Percentiles rank a stretch among this genome's conserved stretches.
phyloP scores from a whole-genome alignment of 2,113 vertebrate genomes.

The Nyctereutes procyonoides region DNA sequence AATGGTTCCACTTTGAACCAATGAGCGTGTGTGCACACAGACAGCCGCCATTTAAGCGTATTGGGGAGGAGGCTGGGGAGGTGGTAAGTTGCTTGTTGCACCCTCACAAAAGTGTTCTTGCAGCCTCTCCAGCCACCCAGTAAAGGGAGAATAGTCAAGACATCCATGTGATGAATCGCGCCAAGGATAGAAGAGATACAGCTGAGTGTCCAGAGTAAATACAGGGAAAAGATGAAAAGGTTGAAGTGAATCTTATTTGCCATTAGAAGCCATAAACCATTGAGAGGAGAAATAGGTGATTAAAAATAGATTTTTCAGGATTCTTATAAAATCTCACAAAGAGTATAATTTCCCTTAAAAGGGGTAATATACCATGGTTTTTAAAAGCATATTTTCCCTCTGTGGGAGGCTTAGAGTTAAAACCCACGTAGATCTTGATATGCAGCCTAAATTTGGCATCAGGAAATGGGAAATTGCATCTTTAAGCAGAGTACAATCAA shows the following conservation, averaged over 20 bases:
- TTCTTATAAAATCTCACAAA: conserved; percentile 73
- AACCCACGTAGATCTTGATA: conserved; percentile 90
- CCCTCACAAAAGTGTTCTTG: neutral
- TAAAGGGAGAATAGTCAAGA: neutral
- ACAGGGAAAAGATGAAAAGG: conserved; percentile 50
- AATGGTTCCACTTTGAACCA: conserved; percentile 74
- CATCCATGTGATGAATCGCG: neutral
- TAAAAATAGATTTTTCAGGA: conserved; percentile 77
- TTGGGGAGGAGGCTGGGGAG: neutral
- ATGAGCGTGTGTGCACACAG: conserved; percentile 47
- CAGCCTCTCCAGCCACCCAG: neutral
- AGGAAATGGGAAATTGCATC: conserved; percentile 93
- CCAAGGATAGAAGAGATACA: neutral
- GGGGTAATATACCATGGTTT: conserved; percentile 82
- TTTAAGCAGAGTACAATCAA: conserved; percentile 94
- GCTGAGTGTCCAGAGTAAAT: conserved; percentile 4
- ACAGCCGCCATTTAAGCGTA: neutral
- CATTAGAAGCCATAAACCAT: conserved; percentile 55
- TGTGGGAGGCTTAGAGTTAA: conserved; percentile 88
- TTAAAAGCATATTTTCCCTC: conserved; percentile 84
- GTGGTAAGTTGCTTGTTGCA: neutral
- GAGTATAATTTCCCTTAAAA: conserved; percentile 80
- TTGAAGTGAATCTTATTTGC: conserved; percentile 53
- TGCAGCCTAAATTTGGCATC: conserved; percentile 92
- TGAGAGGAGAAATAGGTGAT: conserved; percentile 68